phyloP scores from a whole-genome alignment of 2,888 invertebrate genomes.

The Gastrophysa polygoni region DNA sequence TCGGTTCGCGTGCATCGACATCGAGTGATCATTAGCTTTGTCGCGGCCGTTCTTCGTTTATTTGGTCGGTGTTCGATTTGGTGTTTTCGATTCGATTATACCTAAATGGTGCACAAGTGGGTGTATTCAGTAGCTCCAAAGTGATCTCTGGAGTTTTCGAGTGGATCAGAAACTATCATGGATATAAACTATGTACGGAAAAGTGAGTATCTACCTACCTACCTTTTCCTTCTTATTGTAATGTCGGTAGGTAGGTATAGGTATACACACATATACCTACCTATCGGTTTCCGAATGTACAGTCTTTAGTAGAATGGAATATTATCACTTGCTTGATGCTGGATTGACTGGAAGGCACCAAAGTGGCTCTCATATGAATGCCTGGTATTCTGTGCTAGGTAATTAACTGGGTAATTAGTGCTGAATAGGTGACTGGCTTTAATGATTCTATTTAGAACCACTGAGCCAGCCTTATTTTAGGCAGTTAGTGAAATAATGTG shows the following conservation, averaged over 20 bases:
- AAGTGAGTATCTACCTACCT: background rate
- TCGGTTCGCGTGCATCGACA: background rate
- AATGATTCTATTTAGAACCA: background rate
- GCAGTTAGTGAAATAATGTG: background rate
- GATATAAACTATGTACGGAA: constrained; percentile 1
- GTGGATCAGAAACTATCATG: background rate
- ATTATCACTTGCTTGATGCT: background rate
- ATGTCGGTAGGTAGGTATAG: background rate
- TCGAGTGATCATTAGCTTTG: constrained; percentile 1
- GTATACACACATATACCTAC: too few relatives aligned
- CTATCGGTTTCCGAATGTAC: background rate
- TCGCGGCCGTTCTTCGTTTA: background rate
- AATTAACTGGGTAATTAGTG: background rate
- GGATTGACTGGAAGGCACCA: background rate
- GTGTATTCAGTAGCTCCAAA: background rate
- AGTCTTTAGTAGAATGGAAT: background rate
- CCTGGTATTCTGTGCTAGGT: background rate
- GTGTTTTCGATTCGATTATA: background rate
- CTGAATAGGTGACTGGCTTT: background rate
- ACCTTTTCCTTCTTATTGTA: constrained; percentile 1
- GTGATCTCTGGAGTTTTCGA: background rate
- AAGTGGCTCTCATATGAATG: too few relatives aligned
- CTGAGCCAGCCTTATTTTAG: background rate
- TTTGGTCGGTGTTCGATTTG: constrained; percentile 1
- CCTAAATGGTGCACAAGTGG: constrained; percentile 1